Percentiles rank a stretch among this genome's conserved stretches.
phyloP scores from a whole-genome alignment of 30 jellyfish, hydroid and myxozoan species.

The Nemopilema nomurai region DNA sequence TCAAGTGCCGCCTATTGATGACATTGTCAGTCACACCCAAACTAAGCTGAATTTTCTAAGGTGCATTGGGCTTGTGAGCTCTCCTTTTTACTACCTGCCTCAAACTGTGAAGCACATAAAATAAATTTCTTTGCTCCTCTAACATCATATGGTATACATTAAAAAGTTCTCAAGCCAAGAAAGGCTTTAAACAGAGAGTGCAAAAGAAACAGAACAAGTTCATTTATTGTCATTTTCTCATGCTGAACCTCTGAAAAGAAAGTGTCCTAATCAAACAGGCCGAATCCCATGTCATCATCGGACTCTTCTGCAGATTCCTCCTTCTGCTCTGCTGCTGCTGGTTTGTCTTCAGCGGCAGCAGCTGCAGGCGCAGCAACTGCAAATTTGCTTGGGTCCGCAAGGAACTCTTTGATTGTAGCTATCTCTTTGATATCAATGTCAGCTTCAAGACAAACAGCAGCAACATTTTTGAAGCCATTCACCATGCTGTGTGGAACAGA shows the following conservation, averaged over 20 bases:
- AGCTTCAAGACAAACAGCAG: constrained; percentile 96
- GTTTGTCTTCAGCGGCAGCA: constrained; percentile 65
- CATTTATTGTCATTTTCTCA: background rate
- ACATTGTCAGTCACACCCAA: no score
- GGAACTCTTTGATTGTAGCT: constrained; percentile 75
- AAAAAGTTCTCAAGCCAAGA: no score
- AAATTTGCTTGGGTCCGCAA: constrained; percentile 94
- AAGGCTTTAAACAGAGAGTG: no score
- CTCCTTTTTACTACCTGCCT: no score
- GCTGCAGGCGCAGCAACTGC: constrained; percentile 95
- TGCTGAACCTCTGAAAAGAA: background rate
- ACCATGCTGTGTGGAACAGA: constrained; percentile 95
- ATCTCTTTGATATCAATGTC: constrained; percentile 86
- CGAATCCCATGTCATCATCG: constrained; percentile 97
- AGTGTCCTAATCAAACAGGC: constrained; percentile 77
- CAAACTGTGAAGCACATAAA: no score
- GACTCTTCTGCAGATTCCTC: constrained; percentile 77
- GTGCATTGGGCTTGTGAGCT: no score
- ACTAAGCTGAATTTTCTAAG: no score
- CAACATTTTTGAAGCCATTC: constrained; percentile 93
- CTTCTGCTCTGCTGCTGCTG: constrained; percentile 67
- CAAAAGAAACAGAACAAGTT: background rate
- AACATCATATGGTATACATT: no score
- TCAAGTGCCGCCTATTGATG: no score
- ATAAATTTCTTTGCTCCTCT: no score